A percentile compares a stretch with the other conserved stretches of the same genome.
phyloP scores from a whole-genome alignment of 2,888 invertebrate species.

The Drosophila affinis region DNA sequence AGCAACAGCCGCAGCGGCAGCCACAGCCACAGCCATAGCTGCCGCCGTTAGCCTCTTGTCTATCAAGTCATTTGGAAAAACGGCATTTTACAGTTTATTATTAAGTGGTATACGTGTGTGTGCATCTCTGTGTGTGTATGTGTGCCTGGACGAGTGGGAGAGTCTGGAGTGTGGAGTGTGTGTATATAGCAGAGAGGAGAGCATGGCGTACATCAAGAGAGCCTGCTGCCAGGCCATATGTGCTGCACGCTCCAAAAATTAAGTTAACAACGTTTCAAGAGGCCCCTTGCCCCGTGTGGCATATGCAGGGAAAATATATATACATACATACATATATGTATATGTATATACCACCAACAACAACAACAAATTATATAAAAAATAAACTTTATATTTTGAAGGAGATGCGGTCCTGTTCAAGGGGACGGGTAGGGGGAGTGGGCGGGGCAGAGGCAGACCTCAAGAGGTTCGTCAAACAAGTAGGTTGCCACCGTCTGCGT shows the following conservation, averaged over 20 bases:
- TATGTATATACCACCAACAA: conserved; percentile 1
- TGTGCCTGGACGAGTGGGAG: conserved; percentile 57
- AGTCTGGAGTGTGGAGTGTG: conserved; percentile 43
- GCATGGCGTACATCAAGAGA: conserved; percentile 14
- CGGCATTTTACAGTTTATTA: conserved; percentile 81
- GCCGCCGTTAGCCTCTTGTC: conserved; percentile 69
- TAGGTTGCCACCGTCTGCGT: conserved; percentile 36
- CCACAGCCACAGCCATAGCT: conserved; percentile 24
- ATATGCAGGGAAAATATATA: conserved; percentile 50
- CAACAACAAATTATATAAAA: conserved; percentile 24
- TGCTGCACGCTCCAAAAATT: conserved; percentile 81
- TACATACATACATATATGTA: conserved; percentile 32
- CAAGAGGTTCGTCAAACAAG: conserved; percentile 32
- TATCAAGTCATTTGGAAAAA: conserved; percentile 84
- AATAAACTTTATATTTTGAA: conserved; percentile 52
- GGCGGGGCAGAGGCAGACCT: conserved; percentile 33
- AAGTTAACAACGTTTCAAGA: conserved; percentile 77
- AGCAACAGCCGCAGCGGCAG: background rate
- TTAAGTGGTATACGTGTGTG: conserved; percentile 70
- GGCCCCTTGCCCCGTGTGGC: conserved; percentile 65
- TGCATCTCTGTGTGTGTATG: conserved; percentile 27
- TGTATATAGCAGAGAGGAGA: background rate
- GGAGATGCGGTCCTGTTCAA: conserved; percentile 28
- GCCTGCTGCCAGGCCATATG: conserved; percentile 35
- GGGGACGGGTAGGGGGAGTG: conserved; percentile 55